A percentile compares a stretch with the other conserved stretches of the same genome.
phyloP scores from a whole-genome alignment of 1,140 invertebrate genomes.

The Saxidomus purpurata region DNA sequence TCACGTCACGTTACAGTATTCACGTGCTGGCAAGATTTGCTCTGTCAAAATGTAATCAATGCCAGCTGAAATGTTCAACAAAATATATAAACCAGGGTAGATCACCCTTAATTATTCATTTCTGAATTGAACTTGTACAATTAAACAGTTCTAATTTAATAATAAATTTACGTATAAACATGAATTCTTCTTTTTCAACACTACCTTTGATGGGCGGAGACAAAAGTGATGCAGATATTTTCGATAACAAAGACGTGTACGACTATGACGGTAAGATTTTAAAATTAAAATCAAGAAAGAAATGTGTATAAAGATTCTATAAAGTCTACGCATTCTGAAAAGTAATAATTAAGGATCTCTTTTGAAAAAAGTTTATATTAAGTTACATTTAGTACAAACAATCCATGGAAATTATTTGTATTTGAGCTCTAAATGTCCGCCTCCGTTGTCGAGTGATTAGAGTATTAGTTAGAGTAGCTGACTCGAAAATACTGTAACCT shows the following conservation, averaged over 20 bases:
- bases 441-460: no score
- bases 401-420: no score
- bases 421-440: no score
- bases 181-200: background rate
- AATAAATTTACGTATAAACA: background rate
- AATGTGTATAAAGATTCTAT: background rate
- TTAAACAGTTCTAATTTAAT: no score
- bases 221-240: background rate
- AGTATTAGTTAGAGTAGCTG: no score
- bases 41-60: background rate
- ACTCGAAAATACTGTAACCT: no score
- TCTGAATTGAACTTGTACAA: no score
- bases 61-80: background rate
- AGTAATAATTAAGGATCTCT: no score
- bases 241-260: background rate
- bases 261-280: conserved; percentile 7
- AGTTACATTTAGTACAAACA: background rate
- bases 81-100: no score
- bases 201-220: background rate
- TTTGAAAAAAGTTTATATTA: no score
- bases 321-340: no score
- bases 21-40: background rate
- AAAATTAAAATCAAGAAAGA: background rate
- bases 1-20: background rate
- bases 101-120: no score